These are phyloP conservation scores for Lerista edwardsae DNA, from an alignment of 2,797 vertebrate species.

Conservation along the genomic window DNA sequence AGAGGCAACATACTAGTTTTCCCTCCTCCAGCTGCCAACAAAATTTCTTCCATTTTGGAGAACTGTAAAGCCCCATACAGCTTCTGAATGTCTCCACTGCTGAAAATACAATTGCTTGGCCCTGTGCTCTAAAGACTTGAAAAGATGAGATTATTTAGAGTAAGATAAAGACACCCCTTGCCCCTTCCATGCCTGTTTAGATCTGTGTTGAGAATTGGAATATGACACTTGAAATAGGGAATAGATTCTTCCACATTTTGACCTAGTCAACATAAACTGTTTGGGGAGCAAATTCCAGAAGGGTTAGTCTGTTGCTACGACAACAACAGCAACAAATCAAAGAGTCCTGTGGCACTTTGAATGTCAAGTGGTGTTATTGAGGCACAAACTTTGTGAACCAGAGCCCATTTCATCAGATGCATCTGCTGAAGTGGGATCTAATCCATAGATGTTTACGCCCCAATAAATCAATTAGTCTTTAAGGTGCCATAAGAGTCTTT, in stretches of 20 bases:
- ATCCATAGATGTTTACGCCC: background rate
- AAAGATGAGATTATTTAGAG: background rate
- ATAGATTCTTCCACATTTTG: background rate
- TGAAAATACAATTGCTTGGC: conserved; percentile 5
- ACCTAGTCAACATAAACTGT: background rate
- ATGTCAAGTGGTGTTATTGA: background rate
- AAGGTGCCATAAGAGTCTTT: background rate
- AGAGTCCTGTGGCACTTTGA: background rate
- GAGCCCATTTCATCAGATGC: background rate
- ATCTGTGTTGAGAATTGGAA: background rate
- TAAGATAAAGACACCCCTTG: background rate
- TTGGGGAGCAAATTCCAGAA: background rate
- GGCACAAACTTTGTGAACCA: background rate
- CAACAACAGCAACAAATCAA: background rate
- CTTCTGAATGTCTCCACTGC: background rate
- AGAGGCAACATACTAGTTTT: background rate
- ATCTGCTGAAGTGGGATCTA: background rate
- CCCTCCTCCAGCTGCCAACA: background rate
- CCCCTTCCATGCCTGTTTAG: background rate
- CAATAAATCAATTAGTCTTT: background rate
- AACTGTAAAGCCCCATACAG: background rate
- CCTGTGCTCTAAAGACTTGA: background rate
- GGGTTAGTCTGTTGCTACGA: background rate
- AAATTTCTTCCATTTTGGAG: background rate
- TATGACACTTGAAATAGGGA: too few species aligned